A percentile compares a stretch with the other conserved stretches of the same genome.
Conservation (phyloP, 2,113 vertebrate genomes). For the Lamprologus callipterus region DNA sequence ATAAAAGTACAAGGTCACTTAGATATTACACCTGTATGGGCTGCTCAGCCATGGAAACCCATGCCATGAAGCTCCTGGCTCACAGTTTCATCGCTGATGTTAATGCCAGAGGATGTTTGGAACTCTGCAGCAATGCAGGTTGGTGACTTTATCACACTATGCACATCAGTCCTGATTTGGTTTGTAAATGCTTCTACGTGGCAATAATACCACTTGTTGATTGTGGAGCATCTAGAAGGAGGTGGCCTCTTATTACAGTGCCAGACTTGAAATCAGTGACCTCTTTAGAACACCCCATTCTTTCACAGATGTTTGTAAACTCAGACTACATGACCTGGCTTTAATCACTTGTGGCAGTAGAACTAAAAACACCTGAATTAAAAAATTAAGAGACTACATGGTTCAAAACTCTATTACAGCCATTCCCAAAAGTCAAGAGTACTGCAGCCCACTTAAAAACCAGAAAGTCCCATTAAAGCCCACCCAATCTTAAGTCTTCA, state of each 20-base stretch:
- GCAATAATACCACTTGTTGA: background rate
- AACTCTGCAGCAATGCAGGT: background rate
- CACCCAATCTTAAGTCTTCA: background rate
- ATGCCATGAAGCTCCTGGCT: background rate
- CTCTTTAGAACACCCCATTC: background rate
- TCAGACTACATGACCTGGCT: background rate
- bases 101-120: background rate
- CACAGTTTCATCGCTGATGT: background rate
- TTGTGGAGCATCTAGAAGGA: background rate
- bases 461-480: background rate
- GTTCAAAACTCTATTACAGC: background rate
- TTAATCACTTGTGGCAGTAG: background rate
- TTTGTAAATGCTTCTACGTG: fast-evolving
- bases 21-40: background rate
- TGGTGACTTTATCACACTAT: background rate
- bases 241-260: background rate
- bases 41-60: background rate
- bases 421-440: background rate
- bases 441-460: background rate
- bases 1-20: background rate
- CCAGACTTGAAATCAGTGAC: background rate
- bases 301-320: background rate
- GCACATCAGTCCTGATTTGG: background rate
- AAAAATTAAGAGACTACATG: background rate
- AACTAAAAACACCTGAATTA: background rate